phyloP scores from a whole-genome alignment of 1,140 invertebrate species.

The Ips nitidus region DNA sequence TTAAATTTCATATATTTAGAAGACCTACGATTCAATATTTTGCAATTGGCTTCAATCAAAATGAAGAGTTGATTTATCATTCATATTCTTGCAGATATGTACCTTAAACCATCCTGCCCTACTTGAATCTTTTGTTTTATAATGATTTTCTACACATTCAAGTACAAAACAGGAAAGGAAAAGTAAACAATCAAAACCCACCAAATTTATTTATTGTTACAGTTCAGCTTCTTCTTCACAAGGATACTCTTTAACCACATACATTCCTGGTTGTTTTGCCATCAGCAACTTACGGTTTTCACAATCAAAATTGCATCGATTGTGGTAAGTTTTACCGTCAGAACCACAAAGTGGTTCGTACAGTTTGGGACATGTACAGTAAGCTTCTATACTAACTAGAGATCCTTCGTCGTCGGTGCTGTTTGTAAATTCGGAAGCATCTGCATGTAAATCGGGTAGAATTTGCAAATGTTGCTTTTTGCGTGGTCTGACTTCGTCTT shows the following conservation, averaged over 20 bases:
- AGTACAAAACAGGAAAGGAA: no score
- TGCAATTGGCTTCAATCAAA: no score
- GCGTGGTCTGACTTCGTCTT: background rate
- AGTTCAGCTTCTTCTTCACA: conserved; percentile 25
- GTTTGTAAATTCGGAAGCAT: conserved; percentile 1
- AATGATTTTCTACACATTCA: no score
- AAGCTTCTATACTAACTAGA: conserved; percentile 7
- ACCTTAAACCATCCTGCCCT: no score
- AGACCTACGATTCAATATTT: no score
- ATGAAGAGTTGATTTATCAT: no score
- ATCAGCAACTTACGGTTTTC: conserved; percentile 18
- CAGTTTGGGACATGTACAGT: conserved; percentile 50
- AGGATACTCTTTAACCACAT: conserved; percentile 15
- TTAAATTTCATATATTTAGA: no score
- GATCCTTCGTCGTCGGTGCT: background rate
- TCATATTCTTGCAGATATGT: no score
- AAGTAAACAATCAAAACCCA: no score
- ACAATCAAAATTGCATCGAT: conserved; percentile 51
- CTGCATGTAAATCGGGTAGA: background rate
- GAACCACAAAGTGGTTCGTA: conserved; percentile 52
- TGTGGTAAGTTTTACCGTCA: conserved; percentile 49
- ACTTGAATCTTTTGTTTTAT: no score
- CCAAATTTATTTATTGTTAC: background rate
- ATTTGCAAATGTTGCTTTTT: background rate
- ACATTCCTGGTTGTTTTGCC: conserved; percentile 3